phyloP scores from a whole-genome alignment of 35 echinoderm and acorn worm genomes.

The Apostichopus japonicus region DNA sequence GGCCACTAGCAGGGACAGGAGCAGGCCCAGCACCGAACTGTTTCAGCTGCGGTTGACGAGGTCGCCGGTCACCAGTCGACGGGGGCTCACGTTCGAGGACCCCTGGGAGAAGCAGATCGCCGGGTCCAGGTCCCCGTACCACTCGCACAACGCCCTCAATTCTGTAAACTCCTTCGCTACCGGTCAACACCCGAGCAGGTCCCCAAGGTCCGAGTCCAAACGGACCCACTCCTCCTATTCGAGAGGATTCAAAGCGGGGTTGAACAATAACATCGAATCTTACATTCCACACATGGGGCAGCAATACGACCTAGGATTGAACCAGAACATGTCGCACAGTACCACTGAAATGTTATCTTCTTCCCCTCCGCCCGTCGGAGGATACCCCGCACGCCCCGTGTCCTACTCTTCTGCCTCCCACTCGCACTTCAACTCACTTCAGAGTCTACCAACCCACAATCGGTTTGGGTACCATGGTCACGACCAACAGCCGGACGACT shows the following conservation, averaged over 20 bases:
- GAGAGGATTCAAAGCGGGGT: constrained; percentile 34
- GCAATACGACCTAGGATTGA: constrained; percentile 35
- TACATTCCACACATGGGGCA: constrained; percentile 49
- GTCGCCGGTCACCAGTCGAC: constrained; percentile 6
- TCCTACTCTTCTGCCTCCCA: constrained; percentile 1
- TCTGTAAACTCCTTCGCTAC: neutral
- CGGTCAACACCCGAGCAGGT: neutral
- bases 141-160: constrained; percentile 10
- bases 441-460: constrained; percentile 40
- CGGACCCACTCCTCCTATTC: neutral
- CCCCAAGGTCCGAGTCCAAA: neutral
- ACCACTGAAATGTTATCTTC: constrained; percentile 41
- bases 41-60: constrained; percentile 37
- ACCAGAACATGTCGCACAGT: constrained; percentile 81
- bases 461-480: neutral
- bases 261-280: constrained; percentile 70
- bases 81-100: constrained; percentile 64
- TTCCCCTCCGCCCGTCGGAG: neutral
- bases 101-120: constrained; percentile 61
- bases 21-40: neutral
- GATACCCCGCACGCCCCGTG: neutral
- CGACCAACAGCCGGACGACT: neutral
- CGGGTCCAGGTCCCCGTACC: neutral
- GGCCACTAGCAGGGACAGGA: neutral
- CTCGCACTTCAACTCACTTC: constrained; percentile 35